Evolutionary conservation across 2,888 invertebrate species (phyloP), one percentile per base, ranked within the genome.

Genomic region (Ochropleura leucogaster): DNA sequence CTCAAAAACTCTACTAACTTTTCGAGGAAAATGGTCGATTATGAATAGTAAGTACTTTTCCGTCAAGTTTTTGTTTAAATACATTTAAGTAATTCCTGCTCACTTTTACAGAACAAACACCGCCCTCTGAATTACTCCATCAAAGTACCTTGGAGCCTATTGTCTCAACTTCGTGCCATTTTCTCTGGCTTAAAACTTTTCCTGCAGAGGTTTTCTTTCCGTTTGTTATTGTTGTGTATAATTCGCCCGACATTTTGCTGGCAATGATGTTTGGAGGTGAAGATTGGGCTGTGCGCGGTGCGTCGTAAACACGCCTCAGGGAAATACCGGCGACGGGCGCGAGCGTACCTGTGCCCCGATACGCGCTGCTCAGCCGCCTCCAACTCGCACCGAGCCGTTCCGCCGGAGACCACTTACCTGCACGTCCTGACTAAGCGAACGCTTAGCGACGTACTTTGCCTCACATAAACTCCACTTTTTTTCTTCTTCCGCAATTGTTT

Each of bases 251-350:
- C 88, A 85, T 89, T 87, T 85, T 85, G 82, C 85, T 74, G 84
- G 87, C 85, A 85, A 87, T 87, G 86, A 89, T 89, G 87, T 89
- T 91, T 87, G 88, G 88, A 90, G 87, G 89, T 87, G 90, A 89
- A 90, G 89, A 92, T 91, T 91, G 91, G 88, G 88, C 89, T 83
- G 85, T 85, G 88, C 83, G 87, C 87, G 90, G 86, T 88, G 87
- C 87, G 89, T 91, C 91, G 92, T 94, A 94, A 94, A 94, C 91
- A 91, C 90, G 91, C 94, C 94, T 92, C 82, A 81, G 94, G 94
- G 94, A 95, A 94, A 94, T 94, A 91, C 90, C 86, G 82, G 84
- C 85, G 79, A 79, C 85, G 80, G 57, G 85, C 80, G 85, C 85
- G 80, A 53, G 85, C 80, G 85, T 70, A 68, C 72, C 72, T 55